Conservation (phyloP, 2,888 invertebrate species). For the Steinernema hermaphroditum region DNA sequence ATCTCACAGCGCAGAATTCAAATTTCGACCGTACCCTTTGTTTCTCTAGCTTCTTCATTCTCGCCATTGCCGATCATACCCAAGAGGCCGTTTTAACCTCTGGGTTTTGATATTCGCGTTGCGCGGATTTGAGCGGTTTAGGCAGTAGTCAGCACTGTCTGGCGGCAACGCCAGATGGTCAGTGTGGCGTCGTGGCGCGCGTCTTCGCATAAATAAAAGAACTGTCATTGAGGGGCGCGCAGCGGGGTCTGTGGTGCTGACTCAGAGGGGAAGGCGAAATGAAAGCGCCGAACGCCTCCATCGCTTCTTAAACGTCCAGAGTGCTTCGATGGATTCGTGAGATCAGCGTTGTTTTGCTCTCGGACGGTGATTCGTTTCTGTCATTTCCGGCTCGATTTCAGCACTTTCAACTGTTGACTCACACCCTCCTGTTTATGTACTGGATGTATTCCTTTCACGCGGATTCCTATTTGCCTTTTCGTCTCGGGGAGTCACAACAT, state of each 20-base stretch:
- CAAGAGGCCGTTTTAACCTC: no score
- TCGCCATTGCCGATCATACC: no score
- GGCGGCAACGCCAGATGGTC: constrained; percentile 7
- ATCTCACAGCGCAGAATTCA: no score
- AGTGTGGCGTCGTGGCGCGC: background rate
- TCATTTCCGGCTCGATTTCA: background rate
- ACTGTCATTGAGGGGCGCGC: constrained; percentile 24
- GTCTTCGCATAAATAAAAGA: constrained; percentile 26
- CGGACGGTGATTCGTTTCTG: background rate
- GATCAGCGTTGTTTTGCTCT: background rate
- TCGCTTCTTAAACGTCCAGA: background rate
- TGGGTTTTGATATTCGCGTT: no score
- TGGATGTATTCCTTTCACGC: background rate
- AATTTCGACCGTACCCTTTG: no score
- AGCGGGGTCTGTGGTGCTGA: constrained; percentile 10
- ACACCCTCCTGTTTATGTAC: background rate
- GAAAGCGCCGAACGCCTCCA: background rate
- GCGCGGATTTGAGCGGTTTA: background rate
- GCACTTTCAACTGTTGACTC: background rate
- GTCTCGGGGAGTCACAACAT: no score
- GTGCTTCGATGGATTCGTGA: background rate
- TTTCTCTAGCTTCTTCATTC: no score
- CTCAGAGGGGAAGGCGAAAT: background rate
- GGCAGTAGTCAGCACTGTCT: background rate
- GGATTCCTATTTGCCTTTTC: background rate